Evolutionary conservation across 2,888 invertebrate genomes (phyloP).

Genomic region (Harmothoe impar): DNA sequence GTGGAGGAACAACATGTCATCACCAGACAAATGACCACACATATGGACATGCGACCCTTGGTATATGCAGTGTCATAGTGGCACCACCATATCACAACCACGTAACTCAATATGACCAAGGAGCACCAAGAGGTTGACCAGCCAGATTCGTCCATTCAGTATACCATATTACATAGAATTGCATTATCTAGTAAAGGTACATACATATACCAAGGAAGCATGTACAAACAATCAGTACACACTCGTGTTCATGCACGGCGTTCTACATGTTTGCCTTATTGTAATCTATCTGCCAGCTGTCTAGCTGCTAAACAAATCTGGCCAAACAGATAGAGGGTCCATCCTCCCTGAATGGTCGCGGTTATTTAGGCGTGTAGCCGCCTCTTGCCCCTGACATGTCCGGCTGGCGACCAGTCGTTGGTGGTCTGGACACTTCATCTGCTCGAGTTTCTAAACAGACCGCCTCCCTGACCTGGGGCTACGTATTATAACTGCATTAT

Average conservation of each 20-base stretch:
- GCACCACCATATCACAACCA: too few relatives aligned
- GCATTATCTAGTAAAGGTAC: too few relatives aligned
- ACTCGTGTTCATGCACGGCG: not conserved
- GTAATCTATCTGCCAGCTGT: constrained; percentile 4
- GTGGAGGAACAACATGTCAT: too few relatives aligned
- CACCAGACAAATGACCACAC: constrained; percentile 16
- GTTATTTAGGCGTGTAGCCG: constrained; percentile 11
- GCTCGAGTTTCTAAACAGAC: constrained; percentile 24
- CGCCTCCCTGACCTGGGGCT: not conserved
- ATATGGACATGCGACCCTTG: not conserved
- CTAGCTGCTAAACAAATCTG: constrained; percentile 12
- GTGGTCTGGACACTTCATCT: constrained; percentile 45
- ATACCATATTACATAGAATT: too few relatives aligned
- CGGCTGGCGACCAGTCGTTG: constrained; percentile 34
- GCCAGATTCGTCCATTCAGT: too few relatives aligned
- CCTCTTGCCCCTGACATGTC: constrained; percentile 10
- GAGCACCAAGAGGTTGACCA: too few relatives aligned
- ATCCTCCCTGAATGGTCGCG: not conserved
- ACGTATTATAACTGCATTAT: constrained; percentile 43
- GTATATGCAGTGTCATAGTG: not conserved
- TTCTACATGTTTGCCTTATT: constrained; percentile 21
- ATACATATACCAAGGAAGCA: not conserved
- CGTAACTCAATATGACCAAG: too few relatives aligned
- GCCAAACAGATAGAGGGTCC: constrained; percentile 29
- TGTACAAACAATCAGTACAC: constrained; percentile 10